phyloP scores from a whole-genome alignment of 1,140 invertebrate species.

The Frieseomelitta varia region DNA sequence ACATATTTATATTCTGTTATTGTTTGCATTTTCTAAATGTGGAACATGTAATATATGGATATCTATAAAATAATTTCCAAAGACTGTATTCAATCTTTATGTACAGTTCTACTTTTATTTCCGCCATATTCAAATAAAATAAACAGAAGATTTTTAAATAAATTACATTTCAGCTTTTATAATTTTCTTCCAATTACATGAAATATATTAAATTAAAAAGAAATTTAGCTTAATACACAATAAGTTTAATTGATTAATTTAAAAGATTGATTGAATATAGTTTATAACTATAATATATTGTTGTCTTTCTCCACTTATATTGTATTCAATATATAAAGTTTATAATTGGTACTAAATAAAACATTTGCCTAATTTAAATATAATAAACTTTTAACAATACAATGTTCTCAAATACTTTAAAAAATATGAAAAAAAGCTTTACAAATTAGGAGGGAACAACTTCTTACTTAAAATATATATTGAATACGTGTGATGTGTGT shows the following conservation, averaged over 20 bases:
- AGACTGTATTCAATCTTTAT: neutral
- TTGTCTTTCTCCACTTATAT: neutral
- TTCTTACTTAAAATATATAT: slow-evolving; percentile 18
- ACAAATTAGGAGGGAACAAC: neutral
- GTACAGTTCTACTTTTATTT: neutral
- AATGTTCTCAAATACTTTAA: neutral
- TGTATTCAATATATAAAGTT: neutral
- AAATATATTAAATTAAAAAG: neutral
- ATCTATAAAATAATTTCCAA: neutral
- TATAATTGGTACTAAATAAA: neutral
- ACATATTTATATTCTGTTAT: neutral
- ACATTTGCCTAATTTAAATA: neutral
- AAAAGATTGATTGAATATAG: neutral
- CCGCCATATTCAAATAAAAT: neutral
- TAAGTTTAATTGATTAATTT: neutral
- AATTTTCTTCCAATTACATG: neutral
- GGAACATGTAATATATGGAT: neutral
- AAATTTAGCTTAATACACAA: neutral
- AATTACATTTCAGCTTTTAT: neutral
- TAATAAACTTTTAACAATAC: neutral
- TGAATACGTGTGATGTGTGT: neutral
- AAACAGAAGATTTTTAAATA: neutral
- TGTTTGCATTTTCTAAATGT: neutral
- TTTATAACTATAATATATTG: neutral
- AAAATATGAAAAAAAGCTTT: neutral